Conservation (phyloP, 2,797 vertebrate species). For the Helicolenus hilgendorfi region DNA sequence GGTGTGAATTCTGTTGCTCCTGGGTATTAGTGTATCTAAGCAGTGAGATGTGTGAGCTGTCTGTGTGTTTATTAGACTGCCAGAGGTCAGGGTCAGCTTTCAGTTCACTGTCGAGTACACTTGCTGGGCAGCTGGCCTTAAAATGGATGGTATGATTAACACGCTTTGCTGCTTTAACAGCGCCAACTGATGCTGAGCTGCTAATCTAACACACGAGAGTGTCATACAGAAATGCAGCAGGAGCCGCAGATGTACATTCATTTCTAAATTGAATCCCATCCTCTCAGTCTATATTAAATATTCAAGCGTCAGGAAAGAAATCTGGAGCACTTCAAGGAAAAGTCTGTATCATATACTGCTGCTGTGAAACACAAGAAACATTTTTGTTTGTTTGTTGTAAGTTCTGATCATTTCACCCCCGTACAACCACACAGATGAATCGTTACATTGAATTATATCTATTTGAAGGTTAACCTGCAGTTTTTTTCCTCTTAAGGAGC, state of each 20-base stretch:
- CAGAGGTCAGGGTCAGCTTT: background rate
- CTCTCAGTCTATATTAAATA: slow-evolving; percentile 16
- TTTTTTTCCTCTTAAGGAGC: background rate
- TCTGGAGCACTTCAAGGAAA: background rate
- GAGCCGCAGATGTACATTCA: background rate
- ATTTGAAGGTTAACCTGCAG: background rate
- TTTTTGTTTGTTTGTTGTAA: background rate
- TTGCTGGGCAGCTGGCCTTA: background rate
- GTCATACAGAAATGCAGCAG: background rate
- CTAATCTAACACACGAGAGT: background rate
- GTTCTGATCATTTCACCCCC: background rate
- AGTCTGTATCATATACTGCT: background rate
- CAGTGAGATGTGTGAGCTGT: background rate
- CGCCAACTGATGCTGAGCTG: background rate
- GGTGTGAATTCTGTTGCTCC: background rate
- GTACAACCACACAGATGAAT: background rate
- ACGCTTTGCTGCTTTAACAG: background rate
- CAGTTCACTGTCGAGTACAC: background rate
- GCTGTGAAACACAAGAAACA: background rate
- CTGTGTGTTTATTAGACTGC: slow-evolving; percentile 3
- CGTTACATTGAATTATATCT: background rate
- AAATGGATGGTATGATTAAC: slow-evolving; percentile 2
- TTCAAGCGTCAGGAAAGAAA: slow-evolving; percentile 26
- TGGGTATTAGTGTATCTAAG: slow-evolving; percentile 16
- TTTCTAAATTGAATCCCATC: slow-evolving; percentile 10